Conservation (phyloP, 2,797 vertebrate species). For the Myotis findleyi region DNA sequence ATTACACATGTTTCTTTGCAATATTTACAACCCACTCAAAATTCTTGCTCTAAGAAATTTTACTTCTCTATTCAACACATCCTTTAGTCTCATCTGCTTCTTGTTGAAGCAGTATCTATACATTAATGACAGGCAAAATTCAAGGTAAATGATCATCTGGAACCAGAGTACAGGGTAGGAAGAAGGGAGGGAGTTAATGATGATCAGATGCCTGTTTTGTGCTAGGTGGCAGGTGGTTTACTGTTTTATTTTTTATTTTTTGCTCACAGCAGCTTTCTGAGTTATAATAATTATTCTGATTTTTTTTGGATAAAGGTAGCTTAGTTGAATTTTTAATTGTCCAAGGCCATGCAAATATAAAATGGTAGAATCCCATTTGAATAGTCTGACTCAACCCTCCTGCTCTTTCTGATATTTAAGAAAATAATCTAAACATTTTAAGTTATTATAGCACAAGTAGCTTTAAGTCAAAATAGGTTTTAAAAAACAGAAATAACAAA, state of each 20-base stretch:
- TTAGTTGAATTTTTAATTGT: background rate
- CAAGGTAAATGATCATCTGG: background rate
- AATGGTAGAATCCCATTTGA: background rate
- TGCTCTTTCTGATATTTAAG: background rate
- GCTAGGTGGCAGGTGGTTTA: background rate
- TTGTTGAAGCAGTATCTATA: background rate
- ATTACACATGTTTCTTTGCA: constrained; percentile 13
- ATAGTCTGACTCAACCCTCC: background rate
- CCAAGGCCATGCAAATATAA: background rate
- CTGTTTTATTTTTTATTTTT: background rate
- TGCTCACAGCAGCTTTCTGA: background rate
- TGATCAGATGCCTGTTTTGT: background rate
- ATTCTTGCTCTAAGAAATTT: constrained; percentile 9
- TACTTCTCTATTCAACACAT: background rate
- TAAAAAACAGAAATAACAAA: background rate
- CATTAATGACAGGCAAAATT: background rate
- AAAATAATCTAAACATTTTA: background rate
- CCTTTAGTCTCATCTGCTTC: background rate
- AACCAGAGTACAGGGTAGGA: background rate
- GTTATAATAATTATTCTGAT: background rate
- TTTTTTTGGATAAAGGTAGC: background rate
- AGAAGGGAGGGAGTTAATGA: background rate
- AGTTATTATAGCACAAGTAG: background rate
- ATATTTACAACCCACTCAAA: constrained; percentile 64
- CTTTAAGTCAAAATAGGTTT: background rate